A percentile compares a stretch with the other conserved stretches of the same genome.
phyloP scores from a whole-genome alignment of 1,140 invertebrate genomes.

The Eufriesea mexicana region DNA sequence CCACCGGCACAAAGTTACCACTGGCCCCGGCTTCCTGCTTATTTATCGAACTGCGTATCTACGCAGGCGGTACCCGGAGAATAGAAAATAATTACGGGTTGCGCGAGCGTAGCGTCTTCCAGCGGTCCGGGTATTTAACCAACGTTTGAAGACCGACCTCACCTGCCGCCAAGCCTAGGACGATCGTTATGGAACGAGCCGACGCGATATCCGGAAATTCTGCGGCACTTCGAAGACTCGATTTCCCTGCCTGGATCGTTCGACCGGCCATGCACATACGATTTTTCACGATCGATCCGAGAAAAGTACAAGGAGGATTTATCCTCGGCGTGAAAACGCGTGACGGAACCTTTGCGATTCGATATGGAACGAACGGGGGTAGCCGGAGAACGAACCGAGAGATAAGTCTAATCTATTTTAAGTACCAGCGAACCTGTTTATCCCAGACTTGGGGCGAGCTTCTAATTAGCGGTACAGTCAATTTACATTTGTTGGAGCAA shows the following conservation, averaged over 20 bases:
- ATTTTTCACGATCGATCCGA: too few relatives aligned
- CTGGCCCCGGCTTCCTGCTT: conserved; percentile 44
- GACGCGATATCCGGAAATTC: conserved; percentile 39
- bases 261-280: background rate
- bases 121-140: conserved; percentile 33
- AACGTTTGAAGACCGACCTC: conserved; percentile 28
- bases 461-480: conserved; percentile 39
- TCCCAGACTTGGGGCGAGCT: background rate
- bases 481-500: conserved; percentile 32
- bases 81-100: conserved; percentile 56
- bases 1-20: conserved; percentile 8
- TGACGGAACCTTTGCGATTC: background rate
- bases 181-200: conserved; percentile 23
- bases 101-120: conserved; percentile 3
- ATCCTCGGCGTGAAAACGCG: background rate
- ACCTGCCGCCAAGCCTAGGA: conserved; percentile 14
- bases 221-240: conserved; percentile 19
- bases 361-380: background rate
- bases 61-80: conserved; percentile 17
- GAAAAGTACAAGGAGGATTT: background rate
- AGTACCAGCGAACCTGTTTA: conserved; percentile 39
- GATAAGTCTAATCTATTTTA: conserved; percentile 45
- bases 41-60: conserved; percentile 47
- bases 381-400: background rate
- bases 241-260: conserved; percentile 33